Evolutionary conservation across 2,797 vertebrate species (phyloP).

Genomic region (Bovichtus diacanthus): DNA sequence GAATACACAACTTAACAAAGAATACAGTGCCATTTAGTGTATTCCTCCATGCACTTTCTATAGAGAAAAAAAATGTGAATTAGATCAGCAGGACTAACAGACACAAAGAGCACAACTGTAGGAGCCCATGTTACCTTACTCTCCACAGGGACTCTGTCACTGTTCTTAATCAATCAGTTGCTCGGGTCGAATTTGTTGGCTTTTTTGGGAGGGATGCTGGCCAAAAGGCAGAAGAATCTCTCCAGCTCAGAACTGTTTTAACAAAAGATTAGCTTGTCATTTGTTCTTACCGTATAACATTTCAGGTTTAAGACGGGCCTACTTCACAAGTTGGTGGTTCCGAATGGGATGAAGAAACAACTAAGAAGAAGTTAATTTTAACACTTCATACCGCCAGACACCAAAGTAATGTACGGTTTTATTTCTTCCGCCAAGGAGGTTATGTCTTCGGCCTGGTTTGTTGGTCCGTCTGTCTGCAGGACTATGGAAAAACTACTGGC

Average conservation of each 20-base stretch:
- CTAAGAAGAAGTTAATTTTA: background rate
- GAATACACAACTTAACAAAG: background rate
- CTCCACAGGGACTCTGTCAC: background rate
- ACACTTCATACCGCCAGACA: background rate
- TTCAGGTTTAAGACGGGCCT: background rate
- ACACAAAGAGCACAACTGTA: too few relatives aligned
- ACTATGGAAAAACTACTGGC: too few relatives aligned
- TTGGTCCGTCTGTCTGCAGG: too few relatives aligned
- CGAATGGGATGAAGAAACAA: background rate
- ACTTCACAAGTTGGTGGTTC: background rate
- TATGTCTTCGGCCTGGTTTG: too few relatives aligned
- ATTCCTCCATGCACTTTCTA: background rate
- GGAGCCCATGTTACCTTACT: background rate
- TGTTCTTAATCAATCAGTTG: background rate
- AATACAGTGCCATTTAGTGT: background rate
- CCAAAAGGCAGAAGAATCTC: slow-evolving; percentile 3
- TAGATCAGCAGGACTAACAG: background rate
- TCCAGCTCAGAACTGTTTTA: background rate
- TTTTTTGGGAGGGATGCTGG: background rate
- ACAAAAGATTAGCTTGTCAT: background rate
- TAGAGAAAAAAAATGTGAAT: background rate
- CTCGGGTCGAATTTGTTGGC: slow-evolving; percentile 10
- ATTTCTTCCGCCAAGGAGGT: background rate
- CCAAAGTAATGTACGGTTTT: background rate
- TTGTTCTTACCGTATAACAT: background rate